phyloP scores from a whole-genome alignment of 2,888 invertebrate genomes.

The Drosophila greeni region DNA sequence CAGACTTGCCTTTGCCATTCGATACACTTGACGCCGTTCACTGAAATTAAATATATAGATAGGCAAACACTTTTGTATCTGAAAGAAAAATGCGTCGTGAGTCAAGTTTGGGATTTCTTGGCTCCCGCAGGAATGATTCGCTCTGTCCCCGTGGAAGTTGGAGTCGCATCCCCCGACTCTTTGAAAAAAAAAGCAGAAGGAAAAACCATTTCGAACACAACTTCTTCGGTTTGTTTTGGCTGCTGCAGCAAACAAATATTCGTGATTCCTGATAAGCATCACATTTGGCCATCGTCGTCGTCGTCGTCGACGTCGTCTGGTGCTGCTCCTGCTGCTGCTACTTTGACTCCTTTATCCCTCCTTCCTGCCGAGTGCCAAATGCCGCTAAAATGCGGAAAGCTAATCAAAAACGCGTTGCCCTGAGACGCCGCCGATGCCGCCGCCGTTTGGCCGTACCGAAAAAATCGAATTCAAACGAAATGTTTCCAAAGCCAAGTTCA shows the following conservation, averaged over 20 bases:
- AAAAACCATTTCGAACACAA: conserved; percentile 69
- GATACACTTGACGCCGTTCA: conserved; percentile 68
- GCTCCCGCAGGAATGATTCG: conserved; percentile 51
- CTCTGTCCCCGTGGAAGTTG: conserved; percentile 9
- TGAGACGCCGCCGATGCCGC: conserved; percentile 48
- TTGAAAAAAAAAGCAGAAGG: conserved; percentile 32
- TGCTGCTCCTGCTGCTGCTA: conserved; percentile 14
- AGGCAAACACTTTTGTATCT: conserved; percentile 38
- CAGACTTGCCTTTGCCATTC: conserved; percentile 51
- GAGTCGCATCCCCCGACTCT: conserved; percentile 25
- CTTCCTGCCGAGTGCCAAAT: conserved; percentile 58
- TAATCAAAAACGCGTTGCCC: conserved; percentile 77
- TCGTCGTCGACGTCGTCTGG: conserved; percentile 3
- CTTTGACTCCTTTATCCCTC: conserved; percentile 40
- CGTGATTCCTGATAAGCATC: conserved; percentile 79
- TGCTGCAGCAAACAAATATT: conserved; percentile 75
- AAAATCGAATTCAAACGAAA: conserved; percentile 58
- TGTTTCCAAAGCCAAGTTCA: conserved; percentile 77
- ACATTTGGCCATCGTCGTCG: conserved; percentile 43
- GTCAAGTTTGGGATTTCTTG: conserved; percentile 71
- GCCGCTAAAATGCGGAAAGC: conserved; percentile 75
- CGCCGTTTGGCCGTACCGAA: conserved; percentile 26
- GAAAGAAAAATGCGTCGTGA: conserved; percentile 73
- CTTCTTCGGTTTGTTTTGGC: conserved; percentile 69
- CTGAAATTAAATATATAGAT: conserved; percentile 63